A percentile compares a stretch with the other conserved stretches of the same genome.
These are phyloP conservation scores for Peromyscus polionotus DNA, from an alignment of 2,113 vertebrate genomes.

Conservation along the genomic window DNA sequence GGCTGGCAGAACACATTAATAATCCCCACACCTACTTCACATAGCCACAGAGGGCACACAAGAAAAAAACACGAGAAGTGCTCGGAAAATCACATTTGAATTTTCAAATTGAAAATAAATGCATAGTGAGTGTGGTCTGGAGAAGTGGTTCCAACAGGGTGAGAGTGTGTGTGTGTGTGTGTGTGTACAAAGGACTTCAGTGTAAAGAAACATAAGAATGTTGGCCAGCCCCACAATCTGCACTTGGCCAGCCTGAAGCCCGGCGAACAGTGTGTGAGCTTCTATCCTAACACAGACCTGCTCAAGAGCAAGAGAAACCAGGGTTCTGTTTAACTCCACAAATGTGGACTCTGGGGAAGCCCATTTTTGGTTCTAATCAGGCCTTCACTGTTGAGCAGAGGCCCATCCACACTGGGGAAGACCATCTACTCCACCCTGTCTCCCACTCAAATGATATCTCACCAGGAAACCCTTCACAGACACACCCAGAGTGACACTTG, in stretches of 20 bases:
- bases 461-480: background rate
- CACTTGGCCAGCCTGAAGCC: fast-evolving
- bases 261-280: fast-evolving
- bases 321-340: fast-evolving
- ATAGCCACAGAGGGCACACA: fast-evolving
- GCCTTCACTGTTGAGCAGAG: fast-evolving
- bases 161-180: background rate
- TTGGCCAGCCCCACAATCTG: fast-evolving
- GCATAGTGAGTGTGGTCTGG: background rate
- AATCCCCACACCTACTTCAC: fast-evolving
- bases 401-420: fast-evolving
- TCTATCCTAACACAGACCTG: too few relatives aligned
- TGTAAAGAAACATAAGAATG: fast-evolving
- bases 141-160: background rate
- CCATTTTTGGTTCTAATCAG: fast-evolving
- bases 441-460: background rate
- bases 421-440: fast-evolving
- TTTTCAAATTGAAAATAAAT: background rate
- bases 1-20: fast-evolving
- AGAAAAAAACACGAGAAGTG: fast-evolving
- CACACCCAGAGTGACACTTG: background rate
- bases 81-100: fast-evolving
- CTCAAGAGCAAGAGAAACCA: fast-evolving
- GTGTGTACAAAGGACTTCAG: background rate
- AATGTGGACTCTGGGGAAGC: background rate